Conservation (phyloP, 2,113 vertebrate species). For the Rhineura floridana region DNA sequence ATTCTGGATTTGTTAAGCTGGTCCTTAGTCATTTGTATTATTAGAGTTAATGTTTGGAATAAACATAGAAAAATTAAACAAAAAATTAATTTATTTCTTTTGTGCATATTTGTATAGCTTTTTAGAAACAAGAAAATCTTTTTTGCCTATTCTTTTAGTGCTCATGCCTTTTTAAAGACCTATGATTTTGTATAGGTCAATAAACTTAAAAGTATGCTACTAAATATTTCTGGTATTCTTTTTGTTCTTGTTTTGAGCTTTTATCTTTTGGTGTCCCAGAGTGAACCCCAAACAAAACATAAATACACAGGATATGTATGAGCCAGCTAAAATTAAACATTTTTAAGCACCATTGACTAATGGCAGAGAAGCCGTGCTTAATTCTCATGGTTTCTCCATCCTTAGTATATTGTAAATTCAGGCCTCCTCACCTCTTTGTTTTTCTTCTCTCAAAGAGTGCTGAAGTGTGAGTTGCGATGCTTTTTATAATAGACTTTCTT, state of each 20-base stretch:
- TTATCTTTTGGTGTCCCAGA: not conserved
- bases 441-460: no score
- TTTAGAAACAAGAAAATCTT: constrained; percentile 70
- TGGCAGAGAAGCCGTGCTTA: not conserved
- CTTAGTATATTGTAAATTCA: not conserved
- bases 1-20: constrained; percentile 89
- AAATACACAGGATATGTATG: not conserved
- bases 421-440: no score
- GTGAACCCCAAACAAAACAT: not conserved
- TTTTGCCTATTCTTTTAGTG: constrained; percentile 82
- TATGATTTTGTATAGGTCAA: constrained; percentile 84
- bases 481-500: no score
- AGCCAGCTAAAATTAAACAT: not conserved
- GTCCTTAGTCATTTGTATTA: constrained; percentile 96
- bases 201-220: constrained; percentile 78
- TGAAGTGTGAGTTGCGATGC: no score
- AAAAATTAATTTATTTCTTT: constrained; percentile 78
- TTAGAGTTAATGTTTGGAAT: constrained; percentile 76
- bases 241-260: not conserved
- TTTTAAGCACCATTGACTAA: not conserved
- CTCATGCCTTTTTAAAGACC: constrained; percentile 78
- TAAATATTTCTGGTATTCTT: constrained; percentile 59
- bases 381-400: not conserved
- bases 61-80: constrained; percentile 59
- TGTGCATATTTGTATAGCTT: constrained; percentile 81